Evolutionary conservation across 2,113 vertebrate species (phyloP), one percentile per base, ranked within the genome.

Genomic region (Caretta caretta): DNA sequence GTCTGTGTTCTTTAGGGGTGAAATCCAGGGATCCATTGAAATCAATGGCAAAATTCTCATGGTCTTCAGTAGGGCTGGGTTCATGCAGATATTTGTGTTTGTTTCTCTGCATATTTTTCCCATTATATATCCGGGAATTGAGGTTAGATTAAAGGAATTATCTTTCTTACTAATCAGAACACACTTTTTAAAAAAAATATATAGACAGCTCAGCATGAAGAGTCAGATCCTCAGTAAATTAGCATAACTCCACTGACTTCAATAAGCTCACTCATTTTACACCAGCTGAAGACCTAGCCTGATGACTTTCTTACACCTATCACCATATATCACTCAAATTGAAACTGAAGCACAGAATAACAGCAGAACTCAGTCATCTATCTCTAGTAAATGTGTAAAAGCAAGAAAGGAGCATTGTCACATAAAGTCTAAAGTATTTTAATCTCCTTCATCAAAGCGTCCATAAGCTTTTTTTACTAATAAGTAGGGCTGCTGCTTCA

Each of bases 191-290:
- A 42, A 42, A 42, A 42, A 42, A 42, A 62, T 29, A 62, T 62
- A 62, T 29, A 29, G 25, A 62, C 12, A 62, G 10, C 12, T 29
- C 25, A 29, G 31, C 7, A 7, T 5, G 76, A 22, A 6, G 5
- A 50, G 14, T 2, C 75, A 35, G 1, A 13, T 89, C 78, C 10
- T 49, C 1, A 22, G 48, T 5, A 5, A n/a, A 2, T 10, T 86
- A 4, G 0, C 16, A 54, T 46, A 0, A 0, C 24, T 78, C 1
- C 29, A 88, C 2, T 4, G 90, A 6, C 10, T 62, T 20, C 5
- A 35, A 54, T 35, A 11, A 90, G 76, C 0, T 25, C 48, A 76
- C 51, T 3, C 11, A 6, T 0, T 2, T 80, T 87, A 35, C 3
- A 80, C 56, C 35, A 78, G 13, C 11, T 84, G 81, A 93, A n/a